Percentiles rank a stretch among this genome's conserved stretches.
Conservation (phyloP, 2,888 invertebrate species). For the Anticlea derivata region DNA sequence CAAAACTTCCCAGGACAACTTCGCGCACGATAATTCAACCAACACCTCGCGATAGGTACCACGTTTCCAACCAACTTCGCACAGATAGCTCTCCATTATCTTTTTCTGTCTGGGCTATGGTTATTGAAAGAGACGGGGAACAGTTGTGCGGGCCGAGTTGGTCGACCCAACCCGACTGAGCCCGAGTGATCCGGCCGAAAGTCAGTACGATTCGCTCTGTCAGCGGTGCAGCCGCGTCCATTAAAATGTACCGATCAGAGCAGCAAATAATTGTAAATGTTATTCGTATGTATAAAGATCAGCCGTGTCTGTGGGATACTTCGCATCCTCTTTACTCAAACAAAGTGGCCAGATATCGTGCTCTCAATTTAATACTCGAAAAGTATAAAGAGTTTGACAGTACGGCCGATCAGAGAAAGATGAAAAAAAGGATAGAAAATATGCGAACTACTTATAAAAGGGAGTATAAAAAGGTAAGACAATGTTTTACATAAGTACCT, state of each 20-base stretch:
- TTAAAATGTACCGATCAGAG: conserved; percentile 10
- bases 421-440: conserved; percentile 44
- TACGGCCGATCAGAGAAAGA: not conserved
- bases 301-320: conserved; percentile 38
- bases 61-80: not conserved
- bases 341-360: conserved; percentile 17
- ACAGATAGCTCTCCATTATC: not conserved
- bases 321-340: conserved; percentile 32
- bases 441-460: conserved; percentile 42
- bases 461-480: conserved; percentile 40
- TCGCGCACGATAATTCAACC: conserved; percentile 1
- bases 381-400: conserved; percentile 13
- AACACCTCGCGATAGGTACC: not conserved
- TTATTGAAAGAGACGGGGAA: conserved; percentile 3
- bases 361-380: conserved; percentile 4
- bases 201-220: conserved; percentile 30
- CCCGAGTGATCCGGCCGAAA: conserved; percentile 9
- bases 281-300: conserved; percentile 12
- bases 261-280: conserved; percentile 4
- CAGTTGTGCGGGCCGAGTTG: not conserved
- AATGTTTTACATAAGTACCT: not conserved
- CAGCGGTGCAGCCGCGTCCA: not conserved
- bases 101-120: not conserved
- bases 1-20: not conserved
- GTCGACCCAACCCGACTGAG: conserved; percentile 10